phyloP scores from a whole-genome alignment of 1,140 invertebrate genomes.

The Aleiodes sp. region DNA sequence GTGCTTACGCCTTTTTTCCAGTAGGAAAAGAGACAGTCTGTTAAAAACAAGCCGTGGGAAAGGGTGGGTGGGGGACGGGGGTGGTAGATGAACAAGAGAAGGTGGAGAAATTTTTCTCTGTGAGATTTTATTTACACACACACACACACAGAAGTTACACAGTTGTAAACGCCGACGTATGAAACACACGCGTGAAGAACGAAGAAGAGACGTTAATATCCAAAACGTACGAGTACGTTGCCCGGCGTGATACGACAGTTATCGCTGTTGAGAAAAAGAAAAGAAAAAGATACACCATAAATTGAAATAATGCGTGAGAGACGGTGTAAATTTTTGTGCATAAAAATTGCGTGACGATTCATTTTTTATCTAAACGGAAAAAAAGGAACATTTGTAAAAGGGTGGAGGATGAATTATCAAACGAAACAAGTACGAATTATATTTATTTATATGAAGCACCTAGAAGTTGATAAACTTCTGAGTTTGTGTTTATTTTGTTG shows the following conservation, averaged over 20 bases:
- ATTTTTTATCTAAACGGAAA: not conserved
- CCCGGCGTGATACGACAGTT: constrained; percentile 4
- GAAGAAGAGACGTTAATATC: constrained; percentile 3
- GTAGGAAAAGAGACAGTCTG: not conserved
- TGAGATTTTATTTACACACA: not conserved
- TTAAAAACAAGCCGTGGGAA: not conserved
- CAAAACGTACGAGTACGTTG: constrained; percentile 13
- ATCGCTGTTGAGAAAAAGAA: not conserved
- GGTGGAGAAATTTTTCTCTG: not conserved
- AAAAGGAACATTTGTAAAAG: not conserved
- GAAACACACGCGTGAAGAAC: not conserved
- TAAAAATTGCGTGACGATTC: constrained; percentile 1
- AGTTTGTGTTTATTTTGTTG: not conserved
- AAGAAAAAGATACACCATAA: not conserved
- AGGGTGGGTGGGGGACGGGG: not conserved
- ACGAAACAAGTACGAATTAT: constrained; percentile 14
- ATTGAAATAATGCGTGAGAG: not conserved
- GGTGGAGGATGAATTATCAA: not conserved
- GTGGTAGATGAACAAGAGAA: too few relatives aligned
- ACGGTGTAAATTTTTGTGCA: constrained; percentile 9
- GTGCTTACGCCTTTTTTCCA: constrained; percentile 1
- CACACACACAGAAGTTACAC: not conserved
- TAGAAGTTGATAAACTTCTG: not conserved
- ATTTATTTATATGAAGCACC: not conserved
- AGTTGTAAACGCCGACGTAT: not conserved